A percentile compares a stretch with the other conserved stretches of the same genome.
phyloP scores from a whole-genome alignment of 2,797 vertebrate genomes.

The Nyctalus aviator region DNA sequence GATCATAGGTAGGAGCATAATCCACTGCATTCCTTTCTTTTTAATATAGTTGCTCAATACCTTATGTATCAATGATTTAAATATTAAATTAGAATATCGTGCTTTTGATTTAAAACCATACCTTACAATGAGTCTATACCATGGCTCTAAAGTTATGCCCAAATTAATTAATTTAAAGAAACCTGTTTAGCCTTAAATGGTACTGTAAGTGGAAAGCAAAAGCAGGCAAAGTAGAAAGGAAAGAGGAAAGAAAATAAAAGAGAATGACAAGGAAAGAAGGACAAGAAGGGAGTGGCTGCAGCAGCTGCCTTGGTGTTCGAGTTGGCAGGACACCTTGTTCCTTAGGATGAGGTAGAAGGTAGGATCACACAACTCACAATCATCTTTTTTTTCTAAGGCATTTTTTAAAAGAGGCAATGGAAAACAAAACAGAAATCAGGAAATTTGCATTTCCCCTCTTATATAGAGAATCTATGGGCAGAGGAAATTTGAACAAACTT shows the following conservation, averaged over 20 bases:
- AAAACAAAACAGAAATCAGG: conserved; percentile 51
- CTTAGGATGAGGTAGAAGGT: neutral
- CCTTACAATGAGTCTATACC: neutral
- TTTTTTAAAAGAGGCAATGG: conserved; percentile 12
- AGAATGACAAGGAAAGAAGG: neutral
- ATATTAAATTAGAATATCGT: neutral
- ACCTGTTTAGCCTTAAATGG: neutral
- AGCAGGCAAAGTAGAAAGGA: neutral
- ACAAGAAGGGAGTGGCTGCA: neutral
- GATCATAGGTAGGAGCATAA: neutral
- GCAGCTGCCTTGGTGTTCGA: neutral
- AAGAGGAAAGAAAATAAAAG: neutral
- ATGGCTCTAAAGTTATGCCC: neutral
- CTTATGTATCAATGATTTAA: neutral
- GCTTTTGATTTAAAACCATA: conserved; percentile 35
- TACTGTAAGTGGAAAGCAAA: neutral
- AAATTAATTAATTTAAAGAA: conserved; percentile 57
- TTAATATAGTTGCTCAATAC: neutral
- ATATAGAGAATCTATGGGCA: neutral
- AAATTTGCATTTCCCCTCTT: neutral
- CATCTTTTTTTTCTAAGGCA: neutral
- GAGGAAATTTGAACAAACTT: conserved; percentile 11
- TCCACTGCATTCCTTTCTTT: neutral
- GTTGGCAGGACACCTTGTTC: neutral
- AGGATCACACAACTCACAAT: neutral